Evolutionary conservation across 2,888 invertebrate species (phyloP), one percentile per base, ranked within the genome.

Genomic region (Vesta saturnalis): DNA sequence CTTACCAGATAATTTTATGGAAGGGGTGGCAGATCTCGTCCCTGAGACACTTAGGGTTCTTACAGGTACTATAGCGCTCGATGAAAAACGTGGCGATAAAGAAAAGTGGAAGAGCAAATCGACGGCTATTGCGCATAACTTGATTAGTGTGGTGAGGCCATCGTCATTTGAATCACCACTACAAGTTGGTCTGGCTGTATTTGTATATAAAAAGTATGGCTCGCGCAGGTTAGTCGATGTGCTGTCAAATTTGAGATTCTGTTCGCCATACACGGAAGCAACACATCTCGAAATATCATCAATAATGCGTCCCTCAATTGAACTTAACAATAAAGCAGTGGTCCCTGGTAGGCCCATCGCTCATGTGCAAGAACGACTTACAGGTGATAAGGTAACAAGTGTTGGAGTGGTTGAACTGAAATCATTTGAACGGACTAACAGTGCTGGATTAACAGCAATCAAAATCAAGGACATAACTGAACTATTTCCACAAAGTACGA

Each of bases 1-100:
- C 8, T 72, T 69, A 49, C 58, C 72, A 12, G 74, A 72, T 22
- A 46, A 8, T 46, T 46, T 46, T 46, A n/a, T 46, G 12, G n/a
- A 46, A n/a, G 12, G 5, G 4, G 12, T 46, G n/a, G 15, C 3
- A 4, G 15, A 8, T 5, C n/a, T n/a, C 4, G 12, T 46, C 15
- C 46, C 46, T 6, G 46, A 46, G 12, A 6, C 46, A 4, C 46
- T 46, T 10, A 5, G 5, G 10, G 30, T 10, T 10, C 10, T 30
- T 30, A 30, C 30, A 30, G 30, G 10, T 30, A 10, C 30, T 30
- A 10, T 30, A 30, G 30, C 10, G 10, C 5, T 30, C 6, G 10
- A 10, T 10, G 10, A 30, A 10, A 30, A 30, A 30, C 5, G 10
- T 6, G 30, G 30, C 5, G 10, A 30, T 30, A 6, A 6, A 5